Evolutionary conservation across 2,113 vertebrate species (phyloP).

Genomic region (Mesembrinibis cayennensis): DNA sequence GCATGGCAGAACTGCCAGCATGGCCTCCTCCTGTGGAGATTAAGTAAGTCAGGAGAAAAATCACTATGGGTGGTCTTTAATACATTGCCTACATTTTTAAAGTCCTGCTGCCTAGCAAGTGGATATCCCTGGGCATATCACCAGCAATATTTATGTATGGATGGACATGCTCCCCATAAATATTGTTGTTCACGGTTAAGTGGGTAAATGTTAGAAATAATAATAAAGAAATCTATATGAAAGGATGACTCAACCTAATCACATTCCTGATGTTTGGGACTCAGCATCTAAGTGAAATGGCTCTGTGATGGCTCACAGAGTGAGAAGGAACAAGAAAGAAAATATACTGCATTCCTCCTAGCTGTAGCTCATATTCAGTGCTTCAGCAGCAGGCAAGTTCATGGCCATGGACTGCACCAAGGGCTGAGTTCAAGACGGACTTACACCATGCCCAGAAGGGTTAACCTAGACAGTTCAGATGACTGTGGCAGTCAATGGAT

Average conservation of each 20-base stretch:
- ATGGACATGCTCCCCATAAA: neutral
- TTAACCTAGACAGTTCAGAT: neutral
- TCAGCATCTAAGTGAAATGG: neutral
- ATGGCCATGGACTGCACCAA: accelerated
- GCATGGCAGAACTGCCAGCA: neutral
- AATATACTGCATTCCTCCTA: accelerated
- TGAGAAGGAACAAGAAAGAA: neutral
- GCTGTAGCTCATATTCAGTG: neutral
- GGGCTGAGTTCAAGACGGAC: neutral
- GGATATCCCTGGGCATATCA: neutral
- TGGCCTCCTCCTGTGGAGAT: neutral
- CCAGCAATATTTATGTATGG: neutral
- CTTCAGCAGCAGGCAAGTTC: neutral
- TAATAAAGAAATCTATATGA: neutral
- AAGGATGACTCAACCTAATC: neutral
- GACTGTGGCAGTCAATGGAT: neutral
- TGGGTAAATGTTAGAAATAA: neutral
- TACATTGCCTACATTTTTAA: neutral
- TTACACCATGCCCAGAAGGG: neutral
- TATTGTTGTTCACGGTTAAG: neutral
- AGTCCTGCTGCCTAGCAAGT: neutral
- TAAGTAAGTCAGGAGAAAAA: neutral
- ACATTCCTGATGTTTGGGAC: neutral
- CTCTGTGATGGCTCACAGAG: neutral
- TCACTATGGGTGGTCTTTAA: neutral